Conservation (phyloP, 2,888 invertebrate species). For the Noctua janthe region DNA sequence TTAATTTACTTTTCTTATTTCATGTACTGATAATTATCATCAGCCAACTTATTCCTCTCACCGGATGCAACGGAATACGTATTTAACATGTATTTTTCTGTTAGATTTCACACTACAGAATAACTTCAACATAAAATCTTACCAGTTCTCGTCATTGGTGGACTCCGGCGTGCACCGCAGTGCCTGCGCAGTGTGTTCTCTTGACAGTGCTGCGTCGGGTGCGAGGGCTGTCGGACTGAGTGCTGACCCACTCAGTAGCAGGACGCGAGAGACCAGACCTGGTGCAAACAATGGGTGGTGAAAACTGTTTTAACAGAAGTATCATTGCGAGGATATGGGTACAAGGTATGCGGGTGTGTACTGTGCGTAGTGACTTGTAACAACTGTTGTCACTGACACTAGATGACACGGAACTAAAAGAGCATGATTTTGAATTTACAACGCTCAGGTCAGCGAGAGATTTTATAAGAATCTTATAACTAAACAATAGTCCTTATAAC, state of each 20-base stretch:
- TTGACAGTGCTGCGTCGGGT: constrained; percentile 92
- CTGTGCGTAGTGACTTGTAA: too few species aligned
- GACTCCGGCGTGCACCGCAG: constrained; percentile 80
- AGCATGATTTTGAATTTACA: neutral
- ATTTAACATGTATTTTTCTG: neutral
- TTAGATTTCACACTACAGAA: neutral
- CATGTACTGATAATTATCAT: neutral
- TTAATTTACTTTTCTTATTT: neutral
- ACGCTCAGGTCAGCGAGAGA: neutral
- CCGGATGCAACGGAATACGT: neutral
- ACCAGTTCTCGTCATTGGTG: constrained; percentile 81
- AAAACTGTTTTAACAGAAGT: neutral
- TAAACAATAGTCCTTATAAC: neutral
- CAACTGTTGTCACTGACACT: neutral
- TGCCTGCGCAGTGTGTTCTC: constrained; percentile 91
- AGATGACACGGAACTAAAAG: neutral
- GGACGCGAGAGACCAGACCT: constrained; percentile 94
- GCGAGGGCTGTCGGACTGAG: constrained; percentile 94
- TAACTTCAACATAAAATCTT: constrained; percentile 35
- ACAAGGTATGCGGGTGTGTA: too few species aligned
- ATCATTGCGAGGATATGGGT: too few species aligned
- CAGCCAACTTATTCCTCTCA: neutral
- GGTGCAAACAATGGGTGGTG: neutral
- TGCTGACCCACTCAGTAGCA: constrained; percentile 94
- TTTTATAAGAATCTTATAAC: neutral